These are phyloP conservation scores for Chanos chanos DNA, from an alignment of 2,797 vertebrate species.

Conservation along the genomic window DNA sequence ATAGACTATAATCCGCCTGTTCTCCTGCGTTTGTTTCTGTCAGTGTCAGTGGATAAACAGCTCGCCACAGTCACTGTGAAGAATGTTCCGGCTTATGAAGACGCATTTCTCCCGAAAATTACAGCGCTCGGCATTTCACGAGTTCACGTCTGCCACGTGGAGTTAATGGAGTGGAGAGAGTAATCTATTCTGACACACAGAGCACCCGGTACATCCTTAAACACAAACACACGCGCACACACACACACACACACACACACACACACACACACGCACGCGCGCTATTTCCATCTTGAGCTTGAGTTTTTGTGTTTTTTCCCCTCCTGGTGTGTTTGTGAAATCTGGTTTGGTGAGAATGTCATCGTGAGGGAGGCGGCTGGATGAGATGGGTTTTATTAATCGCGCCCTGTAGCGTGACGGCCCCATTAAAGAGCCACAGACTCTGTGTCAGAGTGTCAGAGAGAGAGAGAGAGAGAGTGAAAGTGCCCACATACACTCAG, in stretches of 20 bases:
- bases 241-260: slow-evolving; percentile 7
- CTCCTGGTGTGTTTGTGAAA: slow-evolving; percentile 21
- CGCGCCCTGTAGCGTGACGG: slow-evolving; percentile 13
- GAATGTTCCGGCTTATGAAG: not conserved
- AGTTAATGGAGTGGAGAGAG: slow-evolving; percentile 19
- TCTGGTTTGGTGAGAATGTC: slow-evolving; percentile 27
- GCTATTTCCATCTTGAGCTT: slow-evolving; percentile 10
- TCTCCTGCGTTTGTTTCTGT: too few species aligned
- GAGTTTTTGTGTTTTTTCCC: not conserved
- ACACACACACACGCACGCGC: slow-evolving; percentile 3
- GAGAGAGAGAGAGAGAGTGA: not conserved
- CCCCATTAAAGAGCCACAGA: slow-evolving; percentile 5
- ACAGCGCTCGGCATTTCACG: not conserved
- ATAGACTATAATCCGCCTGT: too few species aligned
- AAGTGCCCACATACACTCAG: not conserved
- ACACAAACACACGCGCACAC: slow-evolving; percentile 14
- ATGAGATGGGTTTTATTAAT: slow-evolving; percentile 28
- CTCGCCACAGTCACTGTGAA: too few species aligned
- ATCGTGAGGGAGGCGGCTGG: slow-evolving; percentile 14
- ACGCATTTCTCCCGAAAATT: not conserved
- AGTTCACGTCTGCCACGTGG: slow-evolving; percentile 8
- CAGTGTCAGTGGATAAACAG: too few species aligned
- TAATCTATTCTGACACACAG: slow-evolving; percentile 16
- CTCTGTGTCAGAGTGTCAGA: not conserved
- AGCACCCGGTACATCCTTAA: too few species aligned